Evolutionary conservation across 2,797 vertebrate genomes (phyloP).

Genomic region (Gymnocypris eckloni): DNA sequence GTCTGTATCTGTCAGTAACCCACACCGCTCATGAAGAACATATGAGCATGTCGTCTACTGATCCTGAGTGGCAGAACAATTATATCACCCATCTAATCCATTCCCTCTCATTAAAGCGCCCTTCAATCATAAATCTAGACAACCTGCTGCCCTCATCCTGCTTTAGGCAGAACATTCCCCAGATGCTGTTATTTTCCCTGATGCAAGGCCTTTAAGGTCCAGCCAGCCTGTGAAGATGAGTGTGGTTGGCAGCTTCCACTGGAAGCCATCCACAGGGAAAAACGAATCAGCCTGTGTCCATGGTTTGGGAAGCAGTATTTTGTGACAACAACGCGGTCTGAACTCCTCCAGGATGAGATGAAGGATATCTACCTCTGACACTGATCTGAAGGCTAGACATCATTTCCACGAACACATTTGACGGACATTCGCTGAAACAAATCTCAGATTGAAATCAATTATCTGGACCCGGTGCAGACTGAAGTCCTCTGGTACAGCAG

Average conservation of each 20-base stretch:
- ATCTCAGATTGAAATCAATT: constrained; percentile 59
- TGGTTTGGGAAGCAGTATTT: constrained; percentile 21
- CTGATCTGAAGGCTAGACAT: constrained; percentile 36
- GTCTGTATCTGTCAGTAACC: constrained; percentile 42
- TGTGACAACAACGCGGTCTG: not conserved
- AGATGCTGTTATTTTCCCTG: constrained; percentile 22
- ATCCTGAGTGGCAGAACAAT: constrained; percentile 55
- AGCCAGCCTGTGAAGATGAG: constrained; percentile 45
- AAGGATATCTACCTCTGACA: constrained; percentile 42
- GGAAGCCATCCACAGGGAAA: constrained; percentile 48
- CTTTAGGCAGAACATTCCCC: constrained; percentile 15
- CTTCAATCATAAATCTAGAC: constrained; percentile 39
- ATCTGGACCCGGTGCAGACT: constrained; percentile 33
- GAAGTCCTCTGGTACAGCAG: constrained; percentile 13
- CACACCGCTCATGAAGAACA: constrained; percentile 16
- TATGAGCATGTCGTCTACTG: constrained; percentile 26
- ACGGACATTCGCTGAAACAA: constrained; percentile 48
- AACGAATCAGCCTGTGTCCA: constrained; percentile 56
- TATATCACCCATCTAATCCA: constrained; percentile 47
- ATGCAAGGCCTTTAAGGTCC: constrained; percentile 12
- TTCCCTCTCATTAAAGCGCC: constrained; percentile 38
- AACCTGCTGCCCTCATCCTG: not conserved
- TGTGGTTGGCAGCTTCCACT: constrained; percentile 28
- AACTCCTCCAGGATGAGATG: constrained; percentile 31
- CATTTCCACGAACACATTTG: constrained; percentile 14